phyloP scores from a whole-genome alignment of 2,888 invertebrate genomes.

The Electrophaes corylata region DNA sequence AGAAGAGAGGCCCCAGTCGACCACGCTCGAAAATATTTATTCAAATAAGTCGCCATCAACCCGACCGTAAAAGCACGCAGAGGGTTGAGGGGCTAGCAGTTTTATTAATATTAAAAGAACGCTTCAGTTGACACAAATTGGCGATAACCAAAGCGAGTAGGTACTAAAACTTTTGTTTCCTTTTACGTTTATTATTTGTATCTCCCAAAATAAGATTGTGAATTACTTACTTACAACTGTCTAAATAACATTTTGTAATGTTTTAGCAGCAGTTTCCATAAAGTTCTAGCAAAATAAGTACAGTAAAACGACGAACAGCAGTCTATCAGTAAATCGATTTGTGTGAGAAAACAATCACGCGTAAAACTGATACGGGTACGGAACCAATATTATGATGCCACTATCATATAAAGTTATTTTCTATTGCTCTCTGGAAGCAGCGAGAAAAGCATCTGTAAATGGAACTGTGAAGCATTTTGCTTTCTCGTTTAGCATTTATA shows the following conservation, averaged over 20 bases:
- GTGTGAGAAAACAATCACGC: conserved; percentile 68
- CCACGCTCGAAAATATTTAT: conserved; percentile 78
- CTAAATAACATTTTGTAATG: conserved; percentile 16
- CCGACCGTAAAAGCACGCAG: conserved; percentile 78
- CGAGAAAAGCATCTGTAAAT: conserved; percentile 20
- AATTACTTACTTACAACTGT: conserved; percentile 37
- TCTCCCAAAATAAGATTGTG: conserved; percentile 56
- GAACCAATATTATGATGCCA: conserved; percentile 66
- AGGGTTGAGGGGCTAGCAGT: conserved; percentile 77
- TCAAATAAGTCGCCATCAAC: conserved; percentile 82
- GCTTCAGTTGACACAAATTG: conserved; percentile 82
- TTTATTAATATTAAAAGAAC: conserved; percentile 83
- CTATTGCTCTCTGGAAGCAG: conserved; percentile 11
- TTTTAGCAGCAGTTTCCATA: neutral
- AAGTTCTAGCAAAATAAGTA: conserved; percentile 2
- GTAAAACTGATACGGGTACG: conserved; percentile 45
- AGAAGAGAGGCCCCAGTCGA: conserved; percentile 52
- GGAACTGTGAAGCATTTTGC: conserved; percentile 3
- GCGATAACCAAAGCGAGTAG: conserved; percentile 76
- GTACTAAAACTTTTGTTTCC: conserved; percentile 67
- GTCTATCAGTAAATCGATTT: conserved; percentile 65
- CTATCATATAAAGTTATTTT: conserved; percentile 40
- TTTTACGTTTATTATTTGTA: conserved; percentile 60
- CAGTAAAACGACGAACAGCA: conserved; percentile 42
- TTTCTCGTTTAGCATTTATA: conserved; percentile 7